A percentile compares a stretch with the other conserved stretches of the same genome.
phyloP scores from a whole-genome alignment of 2,797 vertebrate genomes.

The Hydrophis major region DNA sequence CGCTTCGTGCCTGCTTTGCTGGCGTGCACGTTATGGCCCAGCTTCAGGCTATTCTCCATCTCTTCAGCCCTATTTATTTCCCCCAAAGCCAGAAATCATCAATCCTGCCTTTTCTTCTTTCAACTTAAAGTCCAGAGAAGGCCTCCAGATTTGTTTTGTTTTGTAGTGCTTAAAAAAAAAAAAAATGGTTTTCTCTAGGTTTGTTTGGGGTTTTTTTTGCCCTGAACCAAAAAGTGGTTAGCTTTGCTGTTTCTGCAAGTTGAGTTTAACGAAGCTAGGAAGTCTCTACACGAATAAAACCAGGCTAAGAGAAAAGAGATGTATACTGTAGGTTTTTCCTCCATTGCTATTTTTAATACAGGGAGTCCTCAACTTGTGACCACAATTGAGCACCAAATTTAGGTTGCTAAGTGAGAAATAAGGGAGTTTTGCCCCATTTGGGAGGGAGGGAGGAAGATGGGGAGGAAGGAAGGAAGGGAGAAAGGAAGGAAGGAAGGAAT shows the following conservation, averaged over 20 bases:
- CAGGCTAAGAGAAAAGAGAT: not conserved
- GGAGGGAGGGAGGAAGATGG: not conserved
- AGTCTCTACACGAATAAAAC: not conserved
- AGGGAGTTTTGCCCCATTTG: not conserved
- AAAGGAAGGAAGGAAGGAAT: not conserved
- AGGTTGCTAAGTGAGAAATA: not conserved
- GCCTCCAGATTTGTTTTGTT: not conserved
- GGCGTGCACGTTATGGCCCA: not conserved
- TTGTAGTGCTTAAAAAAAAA: not conserved
- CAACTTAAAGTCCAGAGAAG: not conserved
- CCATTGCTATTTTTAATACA: not conserved
- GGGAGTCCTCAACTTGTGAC: not conserved
- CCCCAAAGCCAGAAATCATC: not conserved
- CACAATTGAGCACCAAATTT: not conserved
- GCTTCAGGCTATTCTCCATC: not conserved
- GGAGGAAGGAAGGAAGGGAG: accelerated
- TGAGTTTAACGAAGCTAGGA: not conserved
- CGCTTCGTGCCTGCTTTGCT: not conserved
- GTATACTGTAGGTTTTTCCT: not conserved
- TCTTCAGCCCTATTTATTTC: not conserved
- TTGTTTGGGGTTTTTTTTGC: not conserved
- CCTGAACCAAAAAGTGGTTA: not conserved
- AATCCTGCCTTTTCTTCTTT: not conserved
- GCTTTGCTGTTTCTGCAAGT: not conserved
- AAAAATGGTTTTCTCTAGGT: not conserved